Percentiles rank a stretch among this genome's conserved stretches.
phyloP scores from a whole-genome alignment of 2,113 vertebrate genomes.

The Oncorhynchus mykiss region DNA sequence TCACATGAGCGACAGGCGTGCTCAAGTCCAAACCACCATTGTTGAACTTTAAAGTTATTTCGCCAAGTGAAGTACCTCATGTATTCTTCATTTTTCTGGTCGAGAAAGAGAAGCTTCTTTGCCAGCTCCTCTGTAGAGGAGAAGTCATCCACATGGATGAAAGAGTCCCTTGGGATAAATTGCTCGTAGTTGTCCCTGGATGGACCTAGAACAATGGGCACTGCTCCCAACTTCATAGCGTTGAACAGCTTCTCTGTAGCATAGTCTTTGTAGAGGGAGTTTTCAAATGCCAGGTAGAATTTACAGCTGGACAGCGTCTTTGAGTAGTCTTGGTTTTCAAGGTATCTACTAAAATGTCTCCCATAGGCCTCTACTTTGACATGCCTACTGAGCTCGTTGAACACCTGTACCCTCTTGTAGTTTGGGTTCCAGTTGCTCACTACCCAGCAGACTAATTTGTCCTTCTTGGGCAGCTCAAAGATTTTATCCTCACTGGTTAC shows the following conservation, averaged over 20 bases:
- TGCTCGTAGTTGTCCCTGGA: slow-evolving; percentile 84
- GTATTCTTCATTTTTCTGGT: slow-evolving; percentile 79
- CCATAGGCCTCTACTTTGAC: slow-evolving; percentile 81
- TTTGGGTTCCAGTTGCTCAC: slow-evolving; percentile 82
- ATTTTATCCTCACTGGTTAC: slow-evolving; percentile 72
- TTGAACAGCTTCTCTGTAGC: slow-evolving; percentile 83
- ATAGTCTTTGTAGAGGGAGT: slow-evolving; percentile 84
- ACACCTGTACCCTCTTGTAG: slow-evolving; percentile 82
- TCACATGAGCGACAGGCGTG: slow-evolving; percentile 82
- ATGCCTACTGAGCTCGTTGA: slow-evolving; percentile 80
- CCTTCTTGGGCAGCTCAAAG: slow-evolving; percentile 79
- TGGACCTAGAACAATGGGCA: slow-evolving; percentile 80
- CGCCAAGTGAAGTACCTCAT: slow-evolving; percentile 83
- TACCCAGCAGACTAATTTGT: slow-evolving; percentile 55
- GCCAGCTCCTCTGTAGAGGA: slow-evolving; percentile 79
- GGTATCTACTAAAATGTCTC: slow-evolving; percentile 80
- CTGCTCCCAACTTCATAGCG: slow-evolving; percentile 77
- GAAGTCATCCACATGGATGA: slow-evolving; percentile 85
- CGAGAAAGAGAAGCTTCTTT: slow-evolving; percentile 79
- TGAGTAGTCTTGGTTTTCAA: slow-evolving; percentile 74
- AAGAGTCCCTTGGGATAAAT: slow-evolving; percentile 82
- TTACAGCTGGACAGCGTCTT: slow-evolving; percentile 81
- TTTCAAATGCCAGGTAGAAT: slow-evolving; percentile 86
- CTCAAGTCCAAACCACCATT: slow-evolving; percentile 80
- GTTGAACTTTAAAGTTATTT: slow-evolving; percentile 79